phyloP scores from a whole-genome alignment of 1,140 invertebrate genomes.

The Bilobella aurantiaca region DNA sequence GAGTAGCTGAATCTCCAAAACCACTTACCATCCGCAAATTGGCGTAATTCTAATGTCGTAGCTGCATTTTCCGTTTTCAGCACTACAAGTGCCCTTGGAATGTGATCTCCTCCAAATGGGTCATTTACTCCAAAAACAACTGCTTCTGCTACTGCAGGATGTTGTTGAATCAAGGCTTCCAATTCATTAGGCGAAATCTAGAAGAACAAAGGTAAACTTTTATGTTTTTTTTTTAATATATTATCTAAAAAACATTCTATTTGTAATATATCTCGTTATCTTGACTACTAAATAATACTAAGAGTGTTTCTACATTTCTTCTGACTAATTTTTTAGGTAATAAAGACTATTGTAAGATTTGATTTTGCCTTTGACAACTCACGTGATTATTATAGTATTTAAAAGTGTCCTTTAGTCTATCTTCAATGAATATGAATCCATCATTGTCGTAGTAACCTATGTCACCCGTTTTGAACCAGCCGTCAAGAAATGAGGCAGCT shows the following conservation, averaged over 20 bases:
- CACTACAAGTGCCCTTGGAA: constrained; percentile 26
- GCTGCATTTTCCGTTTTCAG: constrained; percentile 14
- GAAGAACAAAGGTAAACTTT: too few relatives aligned
- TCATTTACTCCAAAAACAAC: constrained; percentile 36
- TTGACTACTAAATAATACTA: too few relatives aligned
- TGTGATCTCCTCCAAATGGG: constrained; percentile 31
- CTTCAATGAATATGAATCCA: constrained; percentile 27
- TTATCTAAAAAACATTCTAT: too few relatives aligned
- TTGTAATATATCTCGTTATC: too few relatives aligned
- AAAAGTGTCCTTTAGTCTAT: constrained; percentile 32
- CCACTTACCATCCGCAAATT: constrained; percentile 27
- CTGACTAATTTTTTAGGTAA: too few relatives aligned
- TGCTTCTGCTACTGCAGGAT: constrained; percentile 45
- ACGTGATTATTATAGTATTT: constrained; percentile 35
- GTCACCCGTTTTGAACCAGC: constrained; percentile 30
- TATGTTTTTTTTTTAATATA: too few relatives aligned
- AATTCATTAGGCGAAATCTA: constrained; percentile 35
- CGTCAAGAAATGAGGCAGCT: constrained; percentile 19
- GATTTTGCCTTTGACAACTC: constrained; percentile 9
- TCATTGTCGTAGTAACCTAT: constrained; percentile 32
- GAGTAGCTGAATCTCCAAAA: too few relatives aligned
- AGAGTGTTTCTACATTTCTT: too few relatives aligned
- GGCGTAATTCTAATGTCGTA: constrained; percentile 16
- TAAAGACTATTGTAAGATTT: too few relatives aligned
- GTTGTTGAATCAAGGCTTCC: constrained; percentile 31